phyloP scores from a whole-genome alignment of 1,140 invertebrate genomes.

The Pemphigus obesinymphae region DNA sequence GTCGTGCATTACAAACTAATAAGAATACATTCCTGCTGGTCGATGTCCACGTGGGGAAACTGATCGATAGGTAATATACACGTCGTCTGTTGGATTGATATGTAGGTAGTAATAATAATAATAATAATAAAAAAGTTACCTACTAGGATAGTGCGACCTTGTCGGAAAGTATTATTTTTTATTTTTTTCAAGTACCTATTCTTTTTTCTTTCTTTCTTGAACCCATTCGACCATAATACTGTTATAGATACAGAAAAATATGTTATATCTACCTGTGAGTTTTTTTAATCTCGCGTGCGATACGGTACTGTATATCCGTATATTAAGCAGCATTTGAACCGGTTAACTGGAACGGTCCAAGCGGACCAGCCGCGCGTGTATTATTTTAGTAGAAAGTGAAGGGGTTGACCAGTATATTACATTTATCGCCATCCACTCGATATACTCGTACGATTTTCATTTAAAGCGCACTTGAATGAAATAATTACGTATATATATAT shows the following conservation, averaged over 20 bases:
- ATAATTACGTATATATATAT: background rate
- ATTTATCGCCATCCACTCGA: background rate
- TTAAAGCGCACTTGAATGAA: background rate
- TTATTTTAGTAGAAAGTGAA: constrained; percentile 10
- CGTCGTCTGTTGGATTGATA: background rate
- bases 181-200: background rate
- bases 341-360: constrained; percentile 1
- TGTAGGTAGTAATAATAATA: background rate
- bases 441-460: background rate
- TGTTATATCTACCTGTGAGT: background rate
- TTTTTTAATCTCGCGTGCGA: background rate
- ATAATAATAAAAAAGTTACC: background rate
- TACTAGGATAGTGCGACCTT: background rate
- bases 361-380: background rate
- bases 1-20: constrained; percentile 14
- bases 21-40: background rate
- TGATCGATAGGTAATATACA: background rate
- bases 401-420: background rate
- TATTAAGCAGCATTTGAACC: background rate
- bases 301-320: background rate
- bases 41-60: background rate
- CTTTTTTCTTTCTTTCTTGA: background rate
- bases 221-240: background rate
- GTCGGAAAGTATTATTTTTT: background rate
- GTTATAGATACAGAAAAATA: background rate